Evolutionary conservation across 2,113 vertebrate species (phyloP).

Genomic region (Perca schrenkii): DNA sequence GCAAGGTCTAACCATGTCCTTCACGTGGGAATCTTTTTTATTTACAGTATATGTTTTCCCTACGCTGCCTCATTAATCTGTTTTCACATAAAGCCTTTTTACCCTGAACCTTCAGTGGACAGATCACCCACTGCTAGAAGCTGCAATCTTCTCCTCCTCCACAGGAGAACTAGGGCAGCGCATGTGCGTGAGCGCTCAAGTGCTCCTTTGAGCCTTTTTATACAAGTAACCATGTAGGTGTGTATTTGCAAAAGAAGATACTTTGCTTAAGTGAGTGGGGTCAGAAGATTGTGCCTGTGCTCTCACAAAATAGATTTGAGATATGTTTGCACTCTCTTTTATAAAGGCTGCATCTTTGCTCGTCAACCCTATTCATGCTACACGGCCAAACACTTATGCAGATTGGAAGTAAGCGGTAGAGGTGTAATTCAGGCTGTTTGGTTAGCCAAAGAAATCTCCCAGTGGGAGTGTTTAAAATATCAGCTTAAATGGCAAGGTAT

Average conservation of each 20-base stretch:
- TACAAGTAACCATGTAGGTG: constrained; percentile 18
- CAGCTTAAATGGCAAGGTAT: background rate
- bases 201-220: constrained; percentile 21
- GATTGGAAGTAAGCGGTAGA: background rate
- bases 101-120: constrained; percentile 33
- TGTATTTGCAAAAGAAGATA: constrained; percentile 15
- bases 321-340: background rate
- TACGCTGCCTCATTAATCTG: constrained; percentile 15
- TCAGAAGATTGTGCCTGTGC: background rate
- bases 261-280: background rate
- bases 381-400: background rate
- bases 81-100: constrained; percentile 32
- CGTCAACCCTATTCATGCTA: background rate
- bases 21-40: background rate
- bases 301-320: background rate
- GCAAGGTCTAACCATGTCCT: background rate
- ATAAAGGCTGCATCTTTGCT: background rate
- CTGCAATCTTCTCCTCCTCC: constrained; percentile 20
- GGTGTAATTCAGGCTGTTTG: background rate
- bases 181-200: constrained; percentile 5
- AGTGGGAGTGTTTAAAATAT: background rate
- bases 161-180: constrained; percentile 12
- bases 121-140: constrained; percentile 33
- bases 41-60: background rate
- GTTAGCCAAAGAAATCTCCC: no score